phyloP scores from a whole-genome alignment of 1,140 invertebrate genomes.

The Saccostrea cuccullata region DNA sequence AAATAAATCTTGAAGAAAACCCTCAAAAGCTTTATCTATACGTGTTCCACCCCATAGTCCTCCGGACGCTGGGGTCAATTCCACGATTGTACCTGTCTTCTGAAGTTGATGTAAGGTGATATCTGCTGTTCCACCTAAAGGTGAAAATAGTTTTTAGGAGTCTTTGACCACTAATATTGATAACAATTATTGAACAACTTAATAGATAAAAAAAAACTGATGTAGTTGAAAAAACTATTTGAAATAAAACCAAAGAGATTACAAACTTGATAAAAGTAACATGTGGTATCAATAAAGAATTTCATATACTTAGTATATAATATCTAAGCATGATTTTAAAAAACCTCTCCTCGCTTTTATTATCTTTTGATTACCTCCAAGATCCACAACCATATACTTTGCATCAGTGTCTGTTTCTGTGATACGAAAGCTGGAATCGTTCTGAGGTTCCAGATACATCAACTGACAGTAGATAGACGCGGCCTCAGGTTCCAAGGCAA shows the following conservation, averaged over 20 bases:
- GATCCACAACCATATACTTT: constrained; percentile 38
- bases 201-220: too few species aligned
- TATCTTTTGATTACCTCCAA: background rate
- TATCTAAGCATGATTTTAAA: too few species aligned
- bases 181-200: too few species aligned
- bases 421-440: background rate
- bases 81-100: constrained; percentile 41
- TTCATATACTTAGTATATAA: too few species aligned
- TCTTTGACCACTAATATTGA: too few species aligned
- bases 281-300: too few species aligned
- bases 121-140: constrained; percentile 61
- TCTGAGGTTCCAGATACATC: constrained; percentile 5
- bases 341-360: too few species aligned
- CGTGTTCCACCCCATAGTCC: constrained; percentile 58
- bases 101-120: constrained; percentile 50
- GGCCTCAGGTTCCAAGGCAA: constrained; percentile 34
- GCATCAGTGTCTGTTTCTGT: background rate
- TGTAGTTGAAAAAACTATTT: too few species aligned
- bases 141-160: too few species aligned
- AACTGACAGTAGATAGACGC: constrained; percentile 1
- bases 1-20: constrained; percentile 48
- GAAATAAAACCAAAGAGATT: too few species aligned
- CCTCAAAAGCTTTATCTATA: constrained; percentile 45
- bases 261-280: too few species aligned
- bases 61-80: constrained; percentile 45